Base-by-base conservation (phyloP, 2,888 invertebrate species). In the Cotesia congregata region DNA sequence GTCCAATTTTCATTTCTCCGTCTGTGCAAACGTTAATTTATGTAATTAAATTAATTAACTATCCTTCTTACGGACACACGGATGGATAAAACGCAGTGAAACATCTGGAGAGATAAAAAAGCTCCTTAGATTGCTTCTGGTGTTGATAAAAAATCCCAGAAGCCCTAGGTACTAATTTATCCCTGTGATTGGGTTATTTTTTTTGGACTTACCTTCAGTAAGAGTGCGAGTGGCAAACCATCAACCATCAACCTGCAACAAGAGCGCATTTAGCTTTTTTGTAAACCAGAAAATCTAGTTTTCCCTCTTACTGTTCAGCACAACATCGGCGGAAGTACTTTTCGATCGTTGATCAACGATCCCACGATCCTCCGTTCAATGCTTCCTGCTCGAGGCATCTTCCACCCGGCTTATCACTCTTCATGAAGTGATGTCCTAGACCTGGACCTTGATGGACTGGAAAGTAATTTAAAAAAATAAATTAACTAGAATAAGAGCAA, bases 231-330 rank as follows among this genome's bases (percentile, higher is more conserved):
- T 12, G 50, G 50, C 12, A 17, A 17, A 17, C 17, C 17, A 17
- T 17, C 17, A 50, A 50, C 50, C 50, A 30, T 30, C 30, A 50
- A 50, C 12, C 50, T 38, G 39, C 9, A 39, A 20, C 38, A 61
- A 39, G 38, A 65, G 59, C 65, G 50, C 38, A 20, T 50, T 41
- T 69, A 41, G 50, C 50, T 50, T 50, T 50, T 50, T 50, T 50
- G 50, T 72, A 73, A 76, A 77, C 74, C 67, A 77, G 77, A 77
- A 77, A 70, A 74, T 77, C 74, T 70, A 61, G 71, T 77, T 74
- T 77, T 74, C 74, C 74, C 70, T 74, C 65, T 77, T 17, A 20
- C 74, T 64, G 12, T 17, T 41, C 15, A 50, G 67, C 65, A 71
- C 59, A 61, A 17, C 60, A 68, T 73, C 77, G 71, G 30, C 77